phyloP scores from a whole-genome alignment of 2,888 invertebrate species.

The Malthinus seriepunctatus region DNA sequence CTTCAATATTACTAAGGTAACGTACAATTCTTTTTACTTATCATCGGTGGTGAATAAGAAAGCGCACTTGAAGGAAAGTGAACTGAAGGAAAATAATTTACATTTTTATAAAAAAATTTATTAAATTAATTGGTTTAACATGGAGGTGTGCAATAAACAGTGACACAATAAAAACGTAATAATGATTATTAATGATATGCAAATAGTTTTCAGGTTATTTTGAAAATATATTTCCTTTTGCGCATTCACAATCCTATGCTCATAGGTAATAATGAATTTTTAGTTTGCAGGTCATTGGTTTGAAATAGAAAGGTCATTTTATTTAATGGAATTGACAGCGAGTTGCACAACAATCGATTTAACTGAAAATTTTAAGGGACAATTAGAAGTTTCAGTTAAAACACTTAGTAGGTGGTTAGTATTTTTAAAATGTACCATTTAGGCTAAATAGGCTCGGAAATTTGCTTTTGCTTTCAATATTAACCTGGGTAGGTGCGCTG shows the following conservation, averaged over 20 bases:
- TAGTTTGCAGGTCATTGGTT: conserved; percentile 74
- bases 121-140: too few relatives aligned
- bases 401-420: conserved; percentile 69
- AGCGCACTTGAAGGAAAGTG: too few relatives aligned
- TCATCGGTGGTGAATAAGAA: too few relatives aligned
- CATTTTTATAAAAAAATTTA: too few relatives aligned
- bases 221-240: background rate
- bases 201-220: conserved; percentile 3
- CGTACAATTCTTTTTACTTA: conserved; percentile 38
- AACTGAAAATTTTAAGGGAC: conserved; percentile 57
- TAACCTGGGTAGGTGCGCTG: too few relatives aligned
- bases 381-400: conserved; percentile 64
- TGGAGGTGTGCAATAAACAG: too few relatives aligned
- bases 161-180: background rate
- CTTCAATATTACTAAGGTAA: conserved; percentile 68
- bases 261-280: conserved; percentile 34
- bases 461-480: too few relatives aligned
- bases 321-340: conserved; percentile 70
- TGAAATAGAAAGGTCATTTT: conserved; percentile 77
- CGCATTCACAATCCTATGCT: background rate
- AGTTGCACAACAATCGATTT: conserved; percentile 71
- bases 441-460: too few relatives aligned
- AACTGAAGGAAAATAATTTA: too few relatives aligned
- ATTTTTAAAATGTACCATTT: too few relatives aligned
- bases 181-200: background rate